phyloP scores from a whole-genome alignment of 2,888 invertebrate genomes.

The Archaeoteleia sp. region DNA sequence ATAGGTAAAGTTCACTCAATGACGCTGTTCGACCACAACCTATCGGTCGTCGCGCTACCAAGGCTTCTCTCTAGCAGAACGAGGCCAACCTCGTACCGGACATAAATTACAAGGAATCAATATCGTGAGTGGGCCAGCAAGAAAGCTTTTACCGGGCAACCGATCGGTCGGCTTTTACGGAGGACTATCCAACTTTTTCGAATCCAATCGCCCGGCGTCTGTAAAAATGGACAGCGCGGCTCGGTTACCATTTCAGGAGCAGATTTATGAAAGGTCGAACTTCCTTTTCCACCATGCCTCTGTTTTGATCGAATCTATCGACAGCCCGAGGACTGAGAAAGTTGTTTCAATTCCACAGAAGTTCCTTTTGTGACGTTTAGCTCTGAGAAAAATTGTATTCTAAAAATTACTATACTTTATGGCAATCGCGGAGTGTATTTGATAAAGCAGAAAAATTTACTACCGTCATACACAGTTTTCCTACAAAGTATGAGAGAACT shows the following conservation, averaged over 20 bases:
- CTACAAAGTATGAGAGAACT: no score
- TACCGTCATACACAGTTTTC: no score
- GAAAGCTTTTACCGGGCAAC: slow-evolving; percentile 43
- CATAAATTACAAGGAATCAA: slow-evolving; percentile 51
- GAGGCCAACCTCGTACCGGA: slow-evolving; percentile 45
- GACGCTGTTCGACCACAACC: slow-evolving; percentile 45
- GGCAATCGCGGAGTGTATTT: no score
- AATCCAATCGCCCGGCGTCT: slow-evolving; percentile 38
- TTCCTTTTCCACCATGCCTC: slow-evolving; percentile 18
- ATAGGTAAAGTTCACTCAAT: slow-evolving; percentile 50
- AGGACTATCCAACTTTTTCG: slow-evolving; percentile 45
- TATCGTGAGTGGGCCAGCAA: slow-evolving; percentile 48
- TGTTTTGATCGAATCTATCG: neutral
- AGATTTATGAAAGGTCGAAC: slow-evolving; percentile 41
- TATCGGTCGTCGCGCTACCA: slow-evolving; percentile 30
- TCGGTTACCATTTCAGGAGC: slow-evolving; percentile 22
- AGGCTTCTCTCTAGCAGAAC: slow-evolving; percentile 20
- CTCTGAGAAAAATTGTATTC: no score
- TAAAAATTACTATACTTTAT: no score
- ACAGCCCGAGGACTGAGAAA: slow-evolving; percentile 2
- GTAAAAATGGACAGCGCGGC: slow-evolving; percentile 29
- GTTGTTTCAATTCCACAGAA: slow-evolving; percentile 20
- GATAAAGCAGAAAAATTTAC: no score
- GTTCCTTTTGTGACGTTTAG: slow-evolving; percentile 15
- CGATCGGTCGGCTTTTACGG: slow-evolving; percentile 25